Percentiles rank a stretch among this genome's conserved stretches.
These are phyloP conservation scores for Campylomormyrus tamandua DNA, from an alignment of 2,113 vertebrate species.

Conservation along the genomic window DNA sequence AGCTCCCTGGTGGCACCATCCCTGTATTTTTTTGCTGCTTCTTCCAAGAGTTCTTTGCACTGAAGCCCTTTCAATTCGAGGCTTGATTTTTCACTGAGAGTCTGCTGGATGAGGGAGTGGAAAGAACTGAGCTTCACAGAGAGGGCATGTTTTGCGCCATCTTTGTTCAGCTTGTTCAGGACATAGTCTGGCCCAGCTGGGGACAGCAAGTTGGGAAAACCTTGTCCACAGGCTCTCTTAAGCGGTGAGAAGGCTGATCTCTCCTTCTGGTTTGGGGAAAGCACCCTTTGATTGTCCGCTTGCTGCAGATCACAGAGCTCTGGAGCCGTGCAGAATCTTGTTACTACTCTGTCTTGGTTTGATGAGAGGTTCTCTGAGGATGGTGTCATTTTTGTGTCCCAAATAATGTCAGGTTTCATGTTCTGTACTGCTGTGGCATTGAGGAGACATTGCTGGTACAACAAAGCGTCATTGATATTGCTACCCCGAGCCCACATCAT, in stretches of 20 bases:
- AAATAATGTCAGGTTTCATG: conserved; percentile 72
- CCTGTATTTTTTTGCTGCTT: conserved; percentile 72
- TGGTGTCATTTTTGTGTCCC: conserved; percentile 70
- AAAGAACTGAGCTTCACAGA: conserved; percentile 75
- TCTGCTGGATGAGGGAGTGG: conserved; percentile 78
- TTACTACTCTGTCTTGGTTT: conserved; percentile 50
- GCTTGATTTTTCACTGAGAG: conserved; percentile 62
- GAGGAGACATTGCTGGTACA: conserved; percentile 88
- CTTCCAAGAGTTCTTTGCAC: conserved; percentile 78
- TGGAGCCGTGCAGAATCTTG: conserved; percentile 59
- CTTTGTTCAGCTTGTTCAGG: conserved; percentile 75
- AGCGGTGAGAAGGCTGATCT: conserved; percentile 87
- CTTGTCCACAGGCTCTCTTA: conserved; percentile 68
- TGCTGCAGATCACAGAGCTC: conserved; percentile 53
- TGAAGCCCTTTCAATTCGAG: conserved; percentile 65
- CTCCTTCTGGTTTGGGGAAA: conserved; percentile 62
- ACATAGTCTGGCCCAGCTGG: conserved; percentile 55
- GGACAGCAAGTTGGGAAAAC: conserved; percentile 56
- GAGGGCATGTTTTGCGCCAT: conserved; percentile 55
- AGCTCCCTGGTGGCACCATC: conserved; percentile 69
- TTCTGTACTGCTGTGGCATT: conserved; percentile 79
- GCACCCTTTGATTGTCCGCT: conserved; percentile 51
- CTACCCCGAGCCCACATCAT: conserved; percentile 85
- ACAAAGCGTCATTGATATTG: conserved; percentile 74
- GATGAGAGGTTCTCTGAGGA: conserved; percentile 56